Percentiles rank a stretch among this genome's conserved stretches.
These are phyloP conservation scores for Chrysomallon squamiferum DNA, from an alignment of 1,140 invertebrate species.

Conservation along the genomic window DNA sequence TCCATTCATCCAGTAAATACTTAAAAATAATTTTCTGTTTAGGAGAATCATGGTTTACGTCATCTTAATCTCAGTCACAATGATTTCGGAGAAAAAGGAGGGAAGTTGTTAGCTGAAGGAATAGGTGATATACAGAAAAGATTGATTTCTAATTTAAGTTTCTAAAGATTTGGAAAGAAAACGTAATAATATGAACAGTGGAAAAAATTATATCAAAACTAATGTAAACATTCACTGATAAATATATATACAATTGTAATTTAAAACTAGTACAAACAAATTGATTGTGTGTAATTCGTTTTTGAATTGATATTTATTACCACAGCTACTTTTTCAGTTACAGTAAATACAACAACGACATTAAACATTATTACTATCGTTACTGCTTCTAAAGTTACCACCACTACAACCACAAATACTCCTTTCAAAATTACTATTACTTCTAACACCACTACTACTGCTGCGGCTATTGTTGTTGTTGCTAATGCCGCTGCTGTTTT, in stretches of 20 bases:
- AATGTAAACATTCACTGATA: neutral
- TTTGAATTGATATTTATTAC: neutral
- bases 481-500: too few relatives aligned
- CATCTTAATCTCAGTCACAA: slow-evolving; percentile 39
- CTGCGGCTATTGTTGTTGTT: too few relatives aligned
- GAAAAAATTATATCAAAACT: neutral
- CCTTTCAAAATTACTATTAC: too few relatives aligned
- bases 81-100: slow-evolving; percentile 40
- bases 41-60: slow-evolving; percentile 36
- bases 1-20: too few relatives aligned
- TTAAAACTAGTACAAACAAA: neutral
- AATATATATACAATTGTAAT: neutral
- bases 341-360: too few relatives aligned
- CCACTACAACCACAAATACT: too few relatives aligned
- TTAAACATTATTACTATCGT: too few relatives aligned
- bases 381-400: too few relatives aligned
- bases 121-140: slow-evolving; percentile 21
- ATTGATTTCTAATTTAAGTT: neutral
- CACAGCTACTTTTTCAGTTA: too few relatives aligned
- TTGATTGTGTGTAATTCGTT: neutral
- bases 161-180: neutral
- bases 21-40: too few relatives aligned
- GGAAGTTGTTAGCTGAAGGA: slow-evolving; percentile 36
- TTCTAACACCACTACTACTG: too few relatives aligned
- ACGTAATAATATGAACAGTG: neutral